Base-by-base conservation (phyloP, 1,140 invertebrate genomes). In the Aphaenogaster ashmeadi region DNA sequence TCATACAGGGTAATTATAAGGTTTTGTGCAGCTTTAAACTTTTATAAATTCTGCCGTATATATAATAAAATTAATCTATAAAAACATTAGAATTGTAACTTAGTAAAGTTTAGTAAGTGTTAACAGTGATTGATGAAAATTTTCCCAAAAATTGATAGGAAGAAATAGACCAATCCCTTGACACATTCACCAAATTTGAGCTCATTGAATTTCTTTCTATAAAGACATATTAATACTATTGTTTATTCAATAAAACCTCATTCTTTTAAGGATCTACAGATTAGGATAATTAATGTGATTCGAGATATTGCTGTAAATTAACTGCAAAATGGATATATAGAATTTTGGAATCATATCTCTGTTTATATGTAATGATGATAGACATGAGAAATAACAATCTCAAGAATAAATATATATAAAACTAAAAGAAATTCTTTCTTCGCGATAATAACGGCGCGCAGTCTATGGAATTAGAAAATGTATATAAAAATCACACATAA, bases 51-150 rank as follows among this genome's bases (percentile, higher is more conserved):
- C 36, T 18, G 0, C 13, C 2, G 41, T 21, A 27, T 50, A 15
- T 15, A 69, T 41, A 2, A 69, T 47, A 69, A 66, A 69, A 69
- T 69, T 69, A 69, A 69, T 66, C 7, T 66, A 2, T 47, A 69
- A 47, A 69, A 67, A 18, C 27, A 33, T 69, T 33, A 33, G 13
- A 69, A 47, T 9, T n/a, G 3, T 6, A 36, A 18, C 18, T 69
- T 47, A 69, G 2, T 47, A 6, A 44, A 67, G 5, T 41, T 67
- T 67, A 67, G 0, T 67, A 33, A 2, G 13, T 62, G n/a, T n/a
- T 21, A 21, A n/a, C 18, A 66, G 3, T 36, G 1, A 62, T 36
- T 36, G 15, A 36, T 62, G 7, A 62, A 62, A 18, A 18, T 36
- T 13, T 60, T 27, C 6, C 21, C 33, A 33, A 8, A 66, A 1